phyloP scores from a whole-genome alignment of 2,113 vertebrate species.

The Thryonomys swinderianus region DNA sequence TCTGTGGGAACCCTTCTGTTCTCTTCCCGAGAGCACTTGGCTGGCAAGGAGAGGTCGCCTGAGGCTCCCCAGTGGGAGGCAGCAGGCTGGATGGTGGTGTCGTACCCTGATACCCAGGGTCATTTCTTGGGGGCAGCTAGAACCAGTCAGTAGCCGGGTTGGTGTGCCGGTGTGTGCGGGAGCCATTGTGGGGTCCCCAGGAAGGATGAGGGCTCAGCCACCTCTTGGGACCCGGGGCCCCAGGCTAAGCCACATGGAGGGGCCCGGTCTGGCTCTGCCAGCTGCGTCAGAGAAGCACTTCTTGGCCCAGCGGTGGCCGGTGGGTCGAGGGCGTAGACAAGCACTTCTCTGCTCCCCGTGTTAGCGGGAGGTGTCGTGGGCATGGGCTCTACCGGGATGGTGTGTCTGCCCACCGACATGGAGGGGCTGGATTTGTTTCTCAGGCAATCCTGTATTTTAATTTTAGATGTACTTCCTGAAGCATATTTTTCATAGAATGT shows the following conservation, averaged over 20 bases:
- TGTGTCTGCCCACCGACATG: conserved; percentile 75
- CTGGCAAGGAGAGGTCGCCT: conserved; percentile 40
- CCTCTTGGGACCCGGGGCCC: conserved; percentile 1
- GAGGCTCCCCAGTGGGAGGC: neutral
- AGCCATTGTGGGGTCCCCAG: neutral
- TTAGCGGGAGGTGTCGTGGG: conserved; percentile 72
- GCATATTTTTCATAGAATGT: conserved; percentile 96
- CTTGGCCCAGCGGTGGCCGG: conserved; percentile 19
- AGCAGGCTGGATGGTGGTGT: conserved; percentile 21
- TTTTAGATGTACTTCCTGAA: conserved; percentile 88
- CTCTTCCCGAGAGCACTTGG: conserved; percentile 49
- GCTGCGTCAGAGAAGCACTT: conserved; percentile 74
- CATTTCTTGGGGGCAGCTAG: conserved; percentile 28
- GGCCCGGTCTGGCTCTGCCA: neutral
- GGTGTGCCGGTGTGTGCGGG: conserved; percentile 34
- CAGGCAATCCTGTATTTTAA: conserved; percentile 91
- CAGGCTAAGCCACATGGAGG: conserved; percentile 62
- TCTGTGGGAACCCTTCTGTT: neutral
- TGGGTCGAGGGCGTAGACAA: conserved; percentile 44
- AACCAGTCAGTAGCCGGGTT: conserved; percentile 50
- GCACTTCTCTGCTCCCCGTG: conserved; percentile 72
- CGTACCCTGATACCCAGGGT: conserved; percentile 43
- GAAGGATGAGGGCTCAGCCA: conserved; percentile 53
- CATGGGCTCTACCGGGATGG: conserved; percentile 61
- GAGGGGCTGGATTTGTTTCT: conserved; percentile 87